phyloP scores from a whole-genome alignment of 2,797 vertebrate species.

The Xenops minutus region DNA sequence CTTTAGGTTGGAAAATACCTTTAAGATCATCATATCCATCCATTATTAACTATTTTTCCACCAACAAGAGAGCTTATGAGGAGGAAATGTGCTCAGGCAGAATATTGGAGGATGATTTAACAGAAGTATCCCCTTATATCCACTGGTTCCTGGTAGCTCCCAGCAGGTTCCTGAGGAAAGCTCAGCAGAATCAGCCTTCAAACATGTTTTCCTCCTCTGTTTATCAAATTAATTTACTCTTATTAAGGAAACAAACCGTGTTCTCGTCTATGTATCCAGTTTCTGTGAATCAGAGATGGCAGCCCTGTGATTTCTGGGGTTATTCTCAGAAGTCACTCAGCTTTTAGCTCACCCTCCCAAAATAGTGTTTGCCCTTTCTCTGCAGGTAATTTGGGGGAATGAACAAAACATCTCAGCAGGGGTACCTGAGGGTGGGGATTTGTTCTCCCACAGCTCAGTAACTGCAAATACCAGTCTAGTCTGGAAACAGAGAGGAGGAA shows the following conservation, averaged over 20 bases:
- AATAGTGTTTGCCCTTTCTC: not conserved
- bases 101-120: not conserved
- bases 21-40: not conserved
- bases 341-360: not conserved
- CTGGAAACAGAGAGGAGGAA: not conserved
- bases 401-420: not conserved
- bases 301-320: not conserved
- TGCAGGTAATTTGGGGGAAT: not conserved
- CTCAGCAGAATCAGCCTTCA: not conserved
- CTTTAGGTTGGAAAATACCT: not conserved
- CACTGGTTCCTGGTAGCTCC: not conserved
- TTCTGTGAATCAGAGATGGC: not conserved
- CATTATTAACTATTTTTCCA: accelerated
- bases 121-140: not conserved
- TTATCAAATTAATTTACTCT: not conserved
- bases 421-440: not conserved
- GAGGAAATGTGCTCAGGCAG: not conserved
- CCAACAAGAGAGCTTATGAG: not conserved
- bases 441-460: not conserved
- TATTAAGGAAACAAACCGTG: not conserved
- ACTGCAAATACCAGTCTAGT: not conserved
- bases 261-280: not conserved
- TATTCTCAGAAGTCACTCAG: not conserved
- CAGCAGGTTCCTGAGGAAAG: not conserved
- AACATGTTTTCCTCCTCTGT: not conserved